Percentiles rank a stretch among this genome's conserved stretches.
These are phyloP conservation scores for Todus mexicanus DNA, from an alignment of 2,797 vertebrate species.

Conservation along the genomic window DNA sequence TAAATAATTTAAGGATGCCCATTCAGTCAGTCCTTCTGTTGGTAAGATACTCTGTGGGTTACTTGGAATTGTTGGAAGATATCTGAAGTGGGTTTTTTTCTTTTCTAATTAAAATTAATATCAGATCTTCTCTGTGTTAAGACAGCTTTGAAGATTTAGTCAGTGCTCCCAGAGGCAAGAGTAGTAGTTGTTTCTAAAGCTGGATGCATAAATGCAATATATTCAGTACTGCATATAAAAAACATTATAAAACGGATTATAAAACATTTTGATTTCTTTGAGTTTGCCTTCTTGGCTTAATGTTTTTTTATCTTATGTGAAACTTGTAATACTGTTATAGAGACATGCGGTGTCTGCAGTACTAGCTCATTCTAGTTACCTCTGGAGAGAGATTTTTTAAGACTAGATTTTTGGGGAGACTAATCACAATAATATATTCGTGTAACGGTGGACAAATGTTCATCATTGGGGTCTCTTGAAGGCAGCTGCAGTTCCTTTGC, in stretches of 20 bases:
- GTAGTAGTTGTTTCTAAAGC: not conserved
- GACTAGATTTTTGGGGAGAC: not conserved
- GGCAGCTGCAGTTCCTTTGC: not conserved
- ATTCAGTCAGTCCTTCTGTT: slow-evolving; percentile 26
- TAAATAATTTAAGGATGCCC: slow-evolving; percentile 13
- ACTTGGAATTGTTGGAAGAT: not conserved
- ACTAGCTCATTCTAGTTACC: not conserved
- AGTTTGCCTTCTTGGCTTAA: not conserved
- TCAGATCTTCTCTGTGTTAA: slow-evolving; percentile 24
- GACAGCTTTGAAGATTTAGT: not conserved
- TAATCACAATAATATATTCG: not conserved
- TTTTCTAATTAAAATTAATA: slow-evolving; percentile 32
- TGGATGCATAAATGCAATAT: not conserved
- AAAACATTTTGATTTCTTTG: not conserved
- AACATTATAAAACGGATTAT: too few relatives aligned
- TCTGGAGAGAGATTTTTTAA: not conserved
- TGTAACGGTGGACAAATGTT: not conserved
- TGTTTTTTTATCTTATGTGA: not conserved
- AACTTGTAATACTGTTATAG: accelerated
- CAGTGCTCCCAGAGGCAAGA: not conserved
- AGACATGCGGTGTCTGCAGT: not conserved
- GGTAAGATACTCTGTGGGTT: not conserved
- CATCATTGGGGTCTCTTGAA: accelerated
- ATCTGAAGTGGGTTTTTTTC: not conserved
- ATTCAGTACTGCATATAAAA: not conserved